Base-by-base conservation (phyloP, 2,797 vertebrate genomes). In the Hoplostethus atlanticus region DNA sequence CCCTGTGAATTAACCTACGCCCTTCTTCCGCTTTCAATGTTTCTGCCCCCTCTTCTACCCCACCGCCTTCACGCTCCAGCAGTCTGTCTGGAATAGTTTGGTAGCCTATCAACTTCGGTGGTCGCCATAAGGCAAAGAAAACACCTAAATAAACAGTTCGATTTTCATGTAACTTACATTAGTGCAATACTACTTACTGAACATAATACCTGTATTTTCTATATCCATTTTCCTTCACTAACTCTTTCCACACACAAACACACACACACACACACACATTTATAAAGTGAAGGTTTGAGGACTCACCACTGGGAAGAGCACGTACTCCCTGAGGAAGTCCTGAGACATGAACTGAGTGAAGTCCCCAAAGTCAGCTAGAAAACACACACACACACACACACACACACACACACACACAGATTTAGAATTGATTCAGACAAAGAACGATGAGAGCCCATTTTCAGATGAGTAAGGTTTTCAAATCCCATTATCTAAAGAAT, bases 261-360 rank as follows among this genome's bases (percentile, higher is more conserved):
- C n/a, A 47, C 54, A 51, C 31, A 58, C 40, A 62, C 50, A 61
- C 10, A 59, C 3, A 76, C 44, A 52, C n/a, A 47, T 63, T 76
- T 68, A 68, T 5, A 77, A 44, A 59, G 61, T 12, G 7, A 75
- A 63, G 6, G n/a, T 59, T 67, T 40, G 6, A 58, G 59, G 15
- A 91, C 97, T 97, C 87, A 99, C 97, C 97, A 97, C 96, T 68
- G 98, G 98, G 92, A 99, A 99, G 42, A 99, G 94, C 80, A 97
- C 95, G 73, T 98, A 98, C 69, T 98, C 96, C 89, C 96, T 94
- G 87, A 97, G 97, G 92, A 98, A 99, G 90, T 99, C 97, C 90
- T 97, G 97, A 90, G 96, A 97, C 88, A 94, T 95, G 89, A 96
- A 97, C 58, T 96, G 95, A 86, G 95, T 93, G 85, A 95, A 97